These are phyloP conservation scores for Elmis aenea DNA, from an alignment of 2,888 invertebrate species.

Conservation along the genomic window DNA sequence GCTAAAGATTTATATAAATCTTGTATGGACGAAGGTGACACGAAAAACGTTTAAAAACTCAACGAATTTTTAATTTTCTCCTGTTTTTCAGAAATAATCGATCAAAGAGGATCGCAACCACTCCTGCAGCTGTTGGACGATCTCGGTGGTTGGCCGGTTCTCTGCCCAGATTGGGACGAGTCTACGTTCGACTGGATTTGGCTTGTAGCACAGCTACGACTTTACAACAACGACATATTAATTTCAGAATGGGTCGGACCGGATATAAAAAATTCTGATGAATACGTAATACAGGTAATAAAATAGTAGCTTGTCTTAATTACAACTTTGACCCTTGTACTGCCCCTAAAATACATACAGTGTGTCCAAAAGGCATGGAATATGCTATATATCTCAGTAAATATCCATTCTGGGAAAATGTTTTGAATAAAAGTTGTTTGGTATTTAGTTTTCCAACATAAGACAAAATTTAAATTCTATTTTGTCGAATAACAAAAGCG, in stretches of 20 bases:
- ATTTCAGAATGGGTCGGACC: slow-evolving; percentile 87
- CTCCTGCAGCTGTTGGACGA: slow-evolving; percentile 61
- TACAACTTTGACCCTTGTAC: too few relatives aligned
- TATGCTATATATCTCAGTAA: too few relatives aligned
- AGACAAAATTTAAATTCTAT: too few relatives aligned
- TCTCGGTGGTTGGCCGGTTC: slow-evolving; percentile 88
- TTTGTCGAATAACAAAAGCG: too few relatives aligned
- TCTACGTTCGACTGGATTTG: slow-evolving; percentile 66
- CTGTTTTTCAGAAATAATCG: slow-evolving; percentile 54
- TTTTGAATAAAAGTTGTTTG: too few relatives aligned
- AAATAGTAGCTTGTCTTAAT: too few relatives aligned
- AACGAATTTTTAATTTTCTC: not conserved
- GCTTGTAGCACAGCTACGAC: slow-evolving; percentile 66
- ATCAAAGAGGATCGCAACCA: slow-evolving; percentile 67
- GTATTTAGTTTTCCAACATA: too few relatives aligned
- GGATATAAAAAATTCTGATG: slow-evolving; percentile 88
- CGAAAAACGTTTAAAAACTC: not conserved
- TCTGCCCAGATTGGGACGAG: slow-evolving; percentile 60
- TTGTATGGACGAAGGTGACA: slow-evolving; percentile 70
- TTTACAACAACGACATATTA: slow-evolving; percentile 81
- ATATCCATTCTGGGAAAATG: too few relatives aligned
- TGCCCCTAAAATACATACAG: too few relatives aligned
- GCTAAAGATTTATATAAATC: slow-evolving; percentile 80
- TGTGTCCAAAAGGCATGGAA: too few relatives aligned
- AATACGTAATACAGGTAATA: slow-evolving; percentile 73